Conservation (phyloP, 2,888 invertebrate genomes). For the Poecilobothrus nobilitatus region DNA sequence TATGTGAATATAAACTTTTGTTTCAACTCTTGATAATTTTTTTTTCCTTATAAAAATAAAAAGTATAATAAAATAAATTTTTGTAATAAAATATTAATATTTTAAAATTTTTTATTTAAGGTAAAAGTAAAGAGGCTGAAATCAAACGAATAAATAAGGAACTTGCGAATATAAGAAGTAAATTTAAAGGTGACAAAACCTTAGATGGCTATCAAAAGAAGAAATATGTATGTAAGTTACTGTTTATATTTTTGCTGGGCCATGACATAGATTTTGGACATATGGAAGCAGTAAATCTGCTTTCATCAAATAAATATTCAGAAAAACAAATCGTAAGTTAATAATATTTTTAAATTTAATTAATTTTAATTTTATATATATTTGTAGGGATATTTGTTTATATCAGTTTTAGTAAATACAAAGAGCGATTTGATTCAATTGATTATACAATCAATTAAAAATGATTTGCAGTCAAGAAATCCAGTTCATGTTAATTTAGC, state of each 20-base stretch:
- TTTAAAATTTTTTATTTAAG: constrained; percentile 42
- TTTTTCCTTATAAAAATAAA: no score
- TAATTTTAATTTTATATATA: constrained; percentile 22
- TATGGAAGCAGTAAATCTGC: constrained; percentile 99
- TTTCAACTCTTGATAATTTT: no score
- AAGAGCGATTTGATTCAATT: constrained; percentile 98
- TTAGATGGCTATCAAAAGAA: constrained; percentile 99
- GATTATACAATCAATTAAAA: constrained; percentile 98
- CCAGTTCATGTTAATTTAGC: constrained; percentile 98
- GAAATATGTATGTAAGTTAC: constrained; percentile 98
- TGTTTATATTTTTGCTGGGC: constrained; percentile 98
- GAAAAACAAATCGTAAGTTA: constrained; percentile 96
- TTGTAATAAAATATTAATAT: no score
- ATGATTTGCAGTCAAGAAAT: constrained; percentile 92
- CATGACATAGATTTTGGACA: constrained; percentile 99
- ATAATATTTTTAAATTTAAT: background rate
- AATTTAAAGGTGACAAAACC: constrained; percentile 99
- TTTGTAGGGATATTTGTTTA: constrained; percentile 93
- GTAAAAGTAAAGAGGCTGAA: constrained; percentile 99
- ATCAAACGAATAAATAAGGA: constrained; percentile 99
- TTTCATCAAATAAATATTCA: constrained; percentile 99
- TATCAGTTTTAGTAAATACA: constrained; percentile 97
- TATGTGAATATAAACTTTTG: no score
- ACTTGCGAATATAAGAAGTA: constrained; percentile 96
- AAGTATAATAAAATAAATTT: no score